Evolutionary conservation across 2,888 invertebrate species (phyloP), one percentile per base, ranked within the genome.

Genomic region (Agrilus mali): DNA sequence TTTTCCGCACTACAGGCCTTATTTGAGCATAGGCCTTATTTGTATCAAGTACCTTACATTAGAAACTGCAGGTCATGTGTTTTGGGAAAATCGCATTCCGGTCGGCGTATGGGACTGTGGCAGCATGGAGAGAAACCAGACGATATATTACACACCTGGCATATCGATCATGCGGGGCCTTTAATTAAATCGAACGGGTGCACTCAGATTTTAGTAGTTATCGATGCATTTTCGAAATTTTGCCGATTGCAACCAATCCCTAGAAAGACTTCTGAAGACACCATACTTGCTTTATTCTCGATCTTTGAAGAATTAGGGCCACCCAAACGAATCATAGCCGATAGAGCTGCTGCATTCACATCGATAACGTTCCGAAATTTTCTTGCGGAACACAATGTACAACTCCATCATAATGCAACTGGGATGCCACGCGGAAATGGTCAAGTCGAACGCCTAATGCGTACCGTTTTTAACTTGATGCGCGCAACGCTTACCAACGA

Each of bases 141-240:
- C 16, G 44, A 46, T 38, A 46, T 44, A 16, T 13, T 45, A n/a
- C 33, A 45, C 5, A 15, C 31, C 3, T 53, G 50, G 52, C 50
- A 53, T 35, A 50, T 53, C 27, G 53, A 49, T 32, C 50, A 51
- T 37, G 53, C 52, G 12, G 52, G 52, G 4, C 51, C 52, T 3
- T 31, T 53, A 16, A 51, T 47, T 14, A 37, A 44, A 7, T 50
- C 49, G 15, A 38, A 44, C 4, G 31, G 27, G 10, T 50, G 49
- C 16, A 45, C 47, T 6, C 40, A 47, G 20, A 44, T 47, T n/a
- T 31, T 48, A 15, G 49, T 50, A 4, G 43, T 46, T n/a, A 49
- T 53, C 12, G 47, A 48, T 16, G 49, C 49, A 5, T 53, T 52
- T 44, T 49, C 52, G 15, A 50, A 50, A 40, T 45, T 42, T 31